Evolutionary conservation across 2,888 invertebrate species (phyloP), one percentile per base, ranked within the genome.

Genomic region (Monoplex corrugatus): DNA sequence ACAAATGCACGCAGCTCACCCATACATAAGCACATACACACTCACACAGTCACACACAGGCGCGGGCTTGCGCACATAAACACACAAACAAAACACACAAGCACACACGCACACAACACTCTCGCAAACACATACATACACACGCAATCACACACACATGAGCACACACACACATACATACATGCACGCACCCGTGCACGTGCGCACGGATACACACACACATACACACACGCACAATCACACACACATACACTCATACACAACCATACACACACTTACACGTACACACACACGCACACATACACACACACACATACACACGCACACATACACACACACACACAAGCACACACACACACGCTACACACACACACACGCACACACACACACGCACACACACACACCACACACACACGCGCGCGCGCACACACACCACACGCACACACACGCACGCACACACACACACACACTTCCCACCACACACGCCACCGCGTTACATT

Each of bases 21-120:
- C 72, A 72, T 35, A 72, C 72, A 72, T 35, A 72, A 32, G 35
- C 72, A 72, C 72, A 72, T 35, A 72, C 72, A 72, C 72, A 72
- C 72, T 35, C 72, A 72, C 50, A 50, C 63, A 63, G 23, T 28
- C 63, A 23, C 23, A 63, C 63, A 63, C 23, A 63, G n/a, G n/a
- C n/a, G n/a, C n/a, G n/a, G n/a, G n/a, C n/a, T n/a, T n/a, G n/a
- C 63, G 28, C 23, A 63, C 63, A 63, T 6, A 23, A 6, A 23
- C 63, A 63, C 23, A 63, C 63, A 63, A 13, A 63, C 63, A 63
- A 6, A 63, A 23, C 23, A 63, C 23, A 5, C 63, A 63, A 6
- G n/a, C 63, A 63, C 23, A 63, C 3, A 63, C 23, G n/a, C 6
- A 63, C 3, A 63, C 63, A 0, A 63, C 23, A 63, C 6, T 28